These are phyloP conservation scores for Daboia siamensis DNA, from an alignment of 2,113 vertebrate genomes.

Conservation along the genomic window DNA sequence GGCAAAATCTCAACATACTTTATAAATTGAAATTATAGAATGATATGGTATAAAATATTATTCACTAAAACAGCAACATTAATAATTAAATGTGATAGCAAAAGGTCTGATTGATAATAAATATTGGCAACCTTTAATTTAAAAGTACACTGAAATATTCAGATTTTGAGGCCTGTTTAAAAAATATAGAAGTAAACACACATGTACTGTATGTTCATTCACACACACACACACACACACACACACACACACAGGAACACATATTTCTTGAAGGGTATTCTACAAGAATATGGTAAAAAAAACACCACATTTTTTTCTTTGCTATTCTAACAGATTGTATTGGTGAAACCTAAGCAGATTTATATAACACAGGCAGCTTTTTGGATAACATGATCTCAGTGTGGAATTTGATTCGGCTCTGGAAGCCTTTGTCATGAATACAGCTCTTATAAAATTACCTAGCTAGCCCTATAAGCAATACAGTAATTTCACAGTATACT, in stretches of 20 bases:
- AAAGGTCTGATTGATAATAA: not conserved
- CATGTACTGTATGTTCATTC: not conserved
- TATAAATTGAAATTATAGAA: not conserved
- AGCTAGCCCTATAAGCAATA: not conserved
- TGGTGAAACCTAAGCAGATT: not conserved
- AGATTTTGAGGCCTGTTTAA: not conserved
- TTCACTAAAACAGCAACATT: not conserved
- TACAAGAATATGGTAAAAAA: not conserved
- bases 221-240: too few relatives aligned
- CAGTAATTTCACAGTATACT: too few relatives aligned
- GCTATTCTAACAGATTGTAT: not conserved
- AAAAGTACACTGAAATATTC: not conserved
- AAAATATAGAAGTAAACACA: not conserved
- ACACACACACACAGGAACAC: not conserved
- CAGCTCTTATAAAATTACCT: not conserved
- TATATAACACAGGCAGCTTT: not conserved
- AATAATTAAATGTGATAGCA: not conserved
- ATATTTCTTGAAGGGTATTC: not conserved
- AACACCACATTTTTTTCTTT: not conserved
- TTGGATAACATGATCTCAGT: not conserved
- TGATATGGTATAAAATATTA: not conserved
- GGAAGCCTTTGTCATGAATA: not conserved
- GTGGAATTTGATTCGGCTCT: not conserved
- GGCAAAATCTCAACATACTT: not conserved
- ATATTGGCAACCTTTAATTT: not conserved